phyloP scores from a whole-genome alignment of 2,888 invertebrate species.

The Agonopterix alstromeriana region DNA sequence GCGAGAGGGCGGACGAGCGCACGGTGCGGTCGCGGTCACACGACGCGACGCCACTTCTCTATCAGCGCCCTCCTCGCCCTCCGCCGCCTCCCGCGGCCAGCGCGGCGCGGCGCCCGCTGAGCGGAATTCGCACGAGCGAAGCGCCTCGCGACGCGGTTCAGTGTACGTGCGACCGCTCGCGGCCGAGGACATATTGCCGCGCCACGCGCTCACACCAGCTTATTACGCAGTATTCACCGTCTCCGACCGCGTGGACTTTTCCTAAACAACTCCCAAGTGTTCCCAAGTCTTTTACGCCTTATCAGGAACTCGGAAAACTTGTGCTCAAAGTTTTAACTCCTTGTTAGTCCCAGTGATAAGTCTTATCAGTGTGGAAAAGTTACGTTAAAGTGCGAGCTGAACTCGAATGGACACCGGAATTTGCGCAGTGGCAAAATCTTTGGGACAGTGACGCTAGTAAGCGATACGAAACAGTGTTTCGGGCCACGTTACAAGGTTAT shows the following conservation, averaged over 20 bases:
- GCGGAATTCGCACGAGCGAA: conserved; percentile 21
- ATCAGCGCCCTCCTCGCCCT: conserved; percentile 33
- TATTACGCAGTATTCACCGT: conserved; percentile 68
- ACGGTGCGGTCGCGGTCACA: conserved; percentile 41
- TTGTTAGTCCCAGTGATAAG: conserved; percentile 46
- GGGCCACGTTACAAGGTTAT: conserved; percentile 74
- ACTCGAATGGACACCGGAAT: conserved; percentile 43
- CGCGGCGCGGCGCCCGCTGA: conserved; percentile 58
- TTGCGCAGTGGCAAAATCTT: conserved; percentile 41
- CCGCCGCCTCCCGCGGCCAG: conserved; percentile 38
- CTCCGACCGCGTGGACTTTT: conserved; percentile 65
- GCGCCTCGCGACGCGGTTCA: conserved; percentile 66
- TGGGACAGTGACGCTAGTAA: conserved; percentile 46
- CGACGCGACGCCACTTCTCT: conserved; percentile 58
- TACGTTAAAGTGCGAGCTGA: conserved; percentile 44
- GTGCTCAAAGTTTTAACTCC: conserved; percentile 15
- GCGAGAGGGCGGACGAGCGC: conserved; percentile 23
- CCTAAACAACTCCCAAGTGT: conserved; percentile 29
- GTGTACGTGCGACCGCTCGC: conserved; percentile 70
- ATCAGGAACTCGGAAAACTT: conserved; percentile 16
- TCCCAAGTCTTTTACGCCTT: conserved; percentile 15
- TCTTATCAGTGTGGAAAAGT: conserved; percentile 66
- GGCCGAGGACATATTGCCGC: conserved; percentile 53
- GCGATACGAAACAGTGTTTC: conserved; percentile 53
- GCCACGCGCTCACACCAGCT: conserved; percentile 47